Conservation (phyloP, 2,888 invertebrate species). For the Caenorhabditis sp. region DNA sequence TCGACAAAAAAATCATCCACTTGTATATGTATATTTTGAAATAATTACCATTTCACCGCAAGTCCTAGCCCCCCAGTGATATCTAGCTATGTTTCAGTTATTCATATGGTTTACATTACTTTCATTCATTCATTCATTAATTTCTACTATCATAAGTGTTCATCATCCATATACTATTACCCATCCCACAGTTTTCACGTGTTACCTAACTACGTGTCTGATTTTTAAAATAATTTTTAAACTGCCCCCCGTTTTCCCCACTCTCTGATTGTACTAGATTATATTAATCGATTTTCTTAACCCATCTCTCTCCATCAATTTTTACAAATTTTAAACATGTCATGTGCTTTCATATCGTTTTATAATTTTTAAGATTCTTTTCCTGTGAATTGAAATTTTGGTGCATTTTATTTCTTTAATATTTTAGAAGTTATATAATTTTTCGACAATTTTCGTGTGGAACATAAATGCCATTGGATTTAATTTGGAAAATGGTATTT, state of each 20-base stretch:
- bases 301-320: not conserved
- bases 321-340: not conserved
- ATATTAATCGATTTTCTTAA: not conserved
- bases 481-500: too few relatives aligned
- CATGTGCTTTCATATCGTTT: constrained; percentile 1
- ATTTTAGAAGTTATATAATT: not conserved
- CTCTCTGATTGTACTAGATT: not conserved
- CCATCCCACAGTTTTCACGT: not conserved
- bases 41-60: constrained; percentile 1
- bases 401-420: not conserved
- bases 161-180: not conserved
- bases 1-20: not conserved
- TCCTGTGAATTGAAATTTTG: constrained; percentile 1
- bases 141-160: not conserved
- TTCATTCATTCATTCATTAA: too few relatives aligned
- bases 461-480: constrained; percentile 1
- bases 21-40: constrained; percentile 41
- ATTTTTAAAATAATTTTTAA: not conserved
- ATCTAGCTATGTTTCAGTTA: too few relatives aligned
- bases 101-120: too few relatives aligned
- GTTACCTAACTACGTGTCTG: not conserved
- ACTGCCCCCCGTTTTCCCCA: not conserved
- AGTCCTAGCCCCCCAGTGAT: too few relatives aligned
- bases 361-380: not conserved
- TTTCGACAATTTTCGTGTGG: not conserved